phyloP scores from a whole-genome alignment of 2,113 vertebrate genomes.

The Aspiorhynchus laticeps region DNA sequence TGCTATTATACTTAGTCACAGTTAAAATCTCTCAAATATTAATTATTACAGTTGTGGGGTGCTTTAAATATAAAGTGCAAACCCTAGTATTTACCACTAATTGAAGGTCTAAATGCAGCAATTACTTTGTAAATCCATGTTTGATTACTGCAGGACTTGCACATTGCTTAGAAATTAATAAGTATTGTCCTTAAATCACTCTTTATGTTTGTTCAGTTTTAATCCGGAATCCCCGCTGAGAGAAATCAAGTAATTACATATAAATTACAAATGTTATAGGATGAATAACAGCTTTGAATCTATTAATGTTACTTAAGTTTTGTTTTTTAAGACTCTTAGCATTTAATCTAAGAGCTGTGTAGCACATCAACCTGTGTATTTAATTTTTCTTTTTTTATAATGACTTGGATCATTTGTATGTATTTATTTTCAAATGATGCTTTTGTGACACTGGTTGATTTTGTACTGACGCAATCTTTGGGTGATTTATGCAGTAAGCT shows the following conservation, averaged over 20 bases:
- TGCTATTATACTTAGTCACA: not conserved
- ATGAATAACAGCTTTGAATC: not conserved
- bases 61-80: not conserved
- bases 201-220: slow-evolving; percentile 10
- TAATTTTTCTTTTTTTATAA: slow-evolving; percentile 3
- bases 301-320: slow-evolving; percentile 4
- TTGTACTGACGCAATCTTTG: not conserved
- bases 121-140: slow-evolving; percentile 4
- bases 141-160: slow-evolving; percentile 1
- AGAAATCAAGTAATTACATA: slow-evolving; percentile 4
- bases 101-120: not conserved
- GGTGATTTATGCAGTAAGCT: slow-evolving; percentile 8
- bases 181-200: not conserved
- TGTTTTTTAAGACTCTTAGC: not conserved
- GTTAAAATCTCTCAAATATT: slow-evolving; percentile 12
- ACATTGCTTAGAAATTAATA: slow-evolving; percentile 1
- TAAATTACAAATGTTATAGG: not conserved
- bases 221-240: not conserved
- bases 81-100: slow-evolving; percentile 20
- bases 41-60: not conserved
- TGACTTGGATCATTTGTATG: not conserved
- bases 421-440: slow-evolving; percentile 36
- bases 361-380: slow-evolving; percentile 1
- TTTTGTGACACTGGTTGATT: slow-evolving; percentile 45
- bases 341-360: not conserved